Conservation (phyloP, 2,797 vertebrate genomes). For the Cottoperca gobio region DNA sequence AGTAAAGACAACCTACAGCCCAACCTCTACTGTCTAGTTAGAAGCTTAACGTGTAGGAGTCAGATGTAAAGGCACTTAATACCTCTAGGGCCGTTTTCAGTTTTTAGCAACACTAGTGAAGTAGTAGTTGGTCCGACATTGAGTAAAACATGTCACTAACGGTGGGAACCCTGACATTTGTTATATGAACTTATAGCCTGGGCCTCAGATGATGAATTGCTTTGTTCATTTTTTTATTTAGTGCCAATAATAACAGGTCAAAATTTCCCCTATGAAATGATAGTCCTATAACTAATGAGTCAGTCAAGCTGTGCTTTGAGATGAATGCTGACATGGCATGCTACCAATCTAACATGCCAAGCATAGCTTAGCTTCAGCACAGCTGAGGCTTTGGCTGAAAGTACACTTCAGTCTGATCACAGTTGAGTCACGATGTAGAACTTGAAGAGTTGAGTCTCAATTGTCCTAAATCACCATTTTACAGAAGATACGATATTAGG, state of each 20-base stretch:
- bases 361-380: neutral
- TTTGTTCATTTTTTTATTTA: neutral
- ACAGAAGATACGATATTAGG: neutral
- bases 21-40: constrained; percentile 12
- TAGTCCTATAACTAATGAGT: neutral
- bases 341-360: neutral
- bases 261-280: neutral
- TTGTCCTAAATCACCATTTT: neutral
- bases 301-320: neutral
- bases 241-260: neutral
- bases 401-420: neutral
- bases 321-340: neutral
- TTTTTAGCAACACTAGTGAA: neutral
- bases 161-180: neutral
- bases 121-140: neutral
- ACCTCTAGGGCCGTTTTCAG: neutral
- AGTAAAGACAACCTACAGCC: constrained; percentile 18
- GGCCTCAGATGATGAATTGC: neutral
- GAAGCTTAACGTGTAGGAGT: constrained; percentile 40
- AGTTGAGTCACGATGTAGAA: neutral
- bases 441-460: neutral
- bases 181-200: neutral
- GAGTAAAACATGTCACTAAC: neutral
- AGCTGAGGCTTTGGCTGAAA: neutral
- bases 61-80: constrained; percentile 45